A percentile compares a stretch with the other conserved stretches of the same genome.
Conservation (phyloP, 2,113 vertebrate species). For the Silurus asotus region DNA sequence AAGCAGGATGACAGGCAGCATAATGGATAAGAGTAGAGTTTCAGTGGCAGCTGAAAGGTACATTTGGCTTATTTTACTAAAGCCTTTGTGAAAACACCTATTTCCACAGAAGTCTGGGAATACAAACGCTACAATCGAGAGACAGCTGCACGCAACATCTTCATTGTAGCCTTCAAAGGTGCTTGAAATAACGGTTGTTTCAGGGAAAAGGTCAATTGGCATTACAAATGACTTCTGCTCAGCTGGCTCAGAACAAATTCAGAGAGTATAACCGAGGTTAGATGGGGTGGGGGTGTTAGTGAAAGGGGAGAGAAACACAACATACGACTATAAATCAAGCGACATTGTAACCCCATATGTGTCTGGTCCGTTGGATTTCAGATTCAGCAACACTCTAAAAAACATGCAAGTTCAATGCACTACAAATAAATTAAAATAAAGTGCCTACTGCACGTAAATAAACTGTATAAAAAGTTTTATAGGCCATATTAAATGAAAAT, state of each 20-base stretch:
- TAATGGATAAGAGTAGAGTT: neutral
- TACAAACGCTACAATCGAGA: neutral
- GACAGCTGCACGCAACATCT: neutral
- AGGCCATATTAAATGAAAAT: slow-evolving; percentile 48
- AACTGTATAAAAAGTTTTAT: neutral
- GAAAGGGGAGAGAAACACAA: neutral
- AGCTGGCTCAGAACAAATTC: neutral
- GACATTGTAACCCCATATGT: neutral
- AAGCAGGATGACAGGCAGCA: slow-evolving; percentile 8
- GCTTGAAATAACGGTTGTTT: neutral
- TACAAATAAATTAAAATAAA: neutral
- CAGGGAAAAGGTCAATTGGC: neutral
- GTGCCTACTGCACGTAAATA: neutral
- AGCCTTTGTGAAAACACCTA: neutral
- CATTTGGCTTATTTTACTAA: slow-evolving; percentile 1
- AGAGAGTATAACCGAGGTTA: neutral
- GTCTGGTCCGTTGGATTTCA: neutral
- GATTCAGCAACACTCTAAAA: neutral
- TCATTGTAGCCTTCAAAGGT: neutral
- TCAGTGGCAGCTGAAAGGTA: neutral
- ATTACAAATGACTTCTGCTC: neutral
- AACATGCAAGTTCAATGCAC: neutral
- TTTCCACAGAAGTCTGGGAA: neutral
- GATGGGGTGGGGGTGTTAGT: neutral
- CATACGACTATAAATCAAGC: neutral